These are phyloP conservation scores for Lucifuga dentata DNA, from an alignment of 2,113 vertebrate species.

Conservation along the genomic window DNA sequence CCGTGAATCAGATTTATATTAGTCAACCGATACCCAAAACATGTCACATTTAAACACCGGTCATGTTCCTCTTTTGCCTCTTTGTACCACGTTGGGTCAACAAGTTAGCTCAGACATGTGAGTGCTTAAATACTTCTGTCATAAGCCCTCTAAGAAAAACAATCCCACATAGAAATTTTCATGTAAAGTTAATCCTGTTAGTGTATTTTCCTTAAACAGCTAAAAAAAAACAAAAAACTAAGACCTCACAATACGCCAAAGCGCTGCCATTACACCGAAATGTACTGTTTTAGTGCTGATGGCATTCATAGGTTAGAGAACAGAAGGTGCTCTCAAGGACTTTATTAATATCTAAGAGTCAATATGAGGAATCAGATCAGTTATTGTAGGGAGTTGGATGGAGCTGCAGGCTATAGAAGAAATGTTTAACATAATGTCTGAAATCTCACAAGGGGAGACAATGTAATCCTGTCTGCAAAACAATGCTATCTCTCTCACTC, in stretches of 20 bases:
- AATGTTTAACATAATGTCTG: slow-evolving; percentile 63
- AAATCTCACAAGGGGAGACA: slow-evolving; percentile 69
- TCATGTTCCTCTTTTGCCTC: slow-evolving; percentile 26
- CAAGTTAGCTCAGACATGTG: slow-evolving; percentile 53
- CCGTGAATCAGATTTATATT: slow-evolving; percentile 16
- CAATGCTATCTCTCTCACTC: slow-evolving; percentile 40
- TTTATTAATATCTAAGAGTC: slow-evolving; percentile 40
- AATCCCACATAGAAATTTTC: slow-evolving; percentile 4
- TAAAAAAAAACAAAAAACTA: background rate
- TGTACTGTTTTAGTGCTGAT: slow-evolving; percentile 1
- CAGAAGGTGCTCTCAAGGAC: slow-evolving; percentile 32
- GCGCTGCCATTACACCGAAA: background rate
- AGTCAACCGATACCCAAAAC: slow-evolving; percentile 11
- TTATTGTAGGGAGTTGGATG: slow-evolving; percentile 23
- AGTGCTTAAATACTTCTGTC: slow-evolving; percentile 21
- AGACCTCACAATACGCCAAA: slow-evolving; percentile 1
- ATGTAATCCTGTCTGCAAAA: slow-evolving; percentile 76
- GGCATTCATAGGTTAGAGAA: slow-evolving; percentile 8
- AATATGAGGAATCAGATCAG: slow-evolving; percentile 34
- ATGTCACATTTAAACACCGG: slow-evolving; percentile 35
- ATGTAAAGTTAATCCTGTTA: slow-evolving; percentile 14
- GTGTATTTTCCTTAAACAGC: slow-evolving; percentile 8
- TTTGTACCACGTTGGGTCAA: slow-evolving; percentile 18
- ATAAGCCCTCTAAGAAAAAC: slow-evolving; percentile 27
- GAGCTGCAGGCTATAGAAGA: slow-evolving; percentile 28